A percentile compares a stretch with the other conserved stretches of the same genome.
These are phyloP conservation scores for Ginglymostoma cirratum DNA, from an alignment of 2,113 vertebrate species.

Conservation along the genomic window DNA sequence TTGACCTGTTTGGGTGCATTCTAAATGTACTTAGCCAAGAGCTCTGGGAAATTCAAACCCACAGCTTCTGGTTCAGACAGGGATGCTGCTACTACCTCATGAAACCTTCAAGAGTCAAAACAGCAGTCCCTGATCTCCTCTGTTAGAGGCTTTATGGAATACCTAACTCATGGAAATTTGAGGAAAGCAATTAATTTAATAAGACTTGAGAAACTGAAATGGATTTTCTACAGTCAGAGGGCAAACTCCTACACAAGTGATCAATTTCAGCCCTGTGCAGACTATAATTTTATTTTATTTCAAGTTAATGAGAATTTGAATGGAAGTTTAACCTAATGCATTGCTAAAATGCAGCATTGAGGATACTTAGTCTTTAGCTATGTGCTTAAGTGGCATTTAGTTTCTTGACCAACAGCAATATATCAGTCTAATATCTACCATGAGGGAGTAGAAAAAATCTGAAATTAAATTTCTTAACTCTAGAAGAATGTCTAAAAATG, in stretches of 20 bases:
- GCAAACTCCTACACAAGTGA: not conserved
- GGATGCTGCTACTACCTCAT: not conserved
- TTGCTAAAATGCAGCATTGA: not conserved
- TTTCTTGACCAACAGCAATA: not conserved
- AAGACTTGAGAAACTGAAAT: not conserved
- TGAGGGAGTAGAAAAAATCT: not conserved
- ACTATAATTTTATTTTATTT: not conserved
- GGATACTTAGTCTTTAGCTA: not conserved
- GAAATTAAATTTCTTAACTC: constrained; percentile 22
- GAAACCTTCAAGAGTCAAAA: not conserved
- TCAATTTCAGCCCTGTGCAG: not conserved
- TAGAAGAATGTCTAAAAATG: not conserved
- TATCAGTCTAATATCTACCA: not conserved
- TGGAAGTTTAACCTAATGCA: not conserved
- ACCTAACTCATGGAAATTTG: not conserved
- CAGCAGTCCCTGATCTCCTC: not conserved
- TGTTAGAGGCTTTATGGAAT: not conserved
- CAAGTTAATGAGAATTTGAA: not conserved
- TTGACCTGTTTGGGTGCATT: no score
- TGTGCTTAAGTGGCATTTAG: not conserved
- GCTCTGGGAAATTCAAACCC: no score
- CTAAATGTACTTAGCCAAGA: no score
- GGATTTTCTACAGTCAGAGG: not conserved
- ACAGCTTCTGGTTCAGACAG: not conserved
- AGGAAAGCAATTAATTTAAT: not conserved